Percentiles rank a stretch among this genome's conserved stretches.
Evolutionary conservation across 2,797 vertebrate species (phyloP).

Genomic region (Xiphorhynchus erythropygius): DNA sequence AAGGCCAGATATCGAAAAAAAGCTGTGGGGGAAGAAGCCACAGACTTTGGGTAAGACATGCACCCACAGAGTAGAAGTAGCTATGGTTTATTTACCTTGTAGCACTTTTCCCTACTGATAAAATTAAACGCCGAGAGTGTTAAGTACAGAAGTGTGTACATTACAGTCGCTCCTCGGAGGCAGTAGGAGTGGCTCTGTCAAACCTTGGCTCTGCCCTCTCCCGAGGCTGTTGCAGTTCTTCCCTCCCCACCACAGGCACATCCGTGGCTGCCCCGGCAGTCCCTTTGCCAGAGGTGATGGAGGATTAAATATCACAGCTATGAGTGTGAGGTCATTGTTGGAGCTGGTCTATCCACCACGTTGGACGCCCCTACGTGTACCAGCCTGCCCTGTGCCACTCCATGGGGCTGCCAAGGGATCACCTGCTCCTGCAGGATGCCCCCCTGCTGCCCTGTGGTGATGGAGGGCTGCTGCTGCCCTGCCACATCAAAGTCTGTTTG

Average conservation of each 20-base stretch:
- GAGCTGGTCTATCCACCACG: not conserved
- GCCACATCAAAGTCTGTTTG: constrained; percentile 40
- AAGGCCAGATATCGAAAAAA: not conserved
- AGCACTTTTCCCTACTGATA: not conserved
- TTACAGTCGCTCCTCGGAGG: not conserved
- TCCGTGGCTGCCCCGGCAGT: not conserved
- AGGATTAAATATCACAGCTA: accelerated
- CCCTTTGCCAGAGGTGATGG: accelerated
- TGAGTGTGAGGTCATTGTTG: accelerated
- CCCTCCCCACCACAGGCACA: accelerated
- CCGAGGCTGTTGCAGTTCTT: not conserved
- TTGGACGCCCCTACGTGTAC: not conserved
- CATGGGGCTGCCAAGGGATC: not conserved
- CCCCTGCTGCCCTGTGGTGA: accelerated
- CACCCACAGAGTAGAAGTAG: not conserved
- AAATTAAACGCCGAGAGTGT: not conserved
- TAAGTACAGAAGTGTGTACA: not conserved
- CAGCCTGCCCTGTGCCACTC: not conserved
- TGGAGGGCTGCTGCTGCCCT: not conserved
- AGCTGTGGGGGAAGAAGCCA: not conserved
- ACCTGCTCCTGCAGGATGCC: not conserved
- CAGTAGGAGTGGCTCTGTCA: not conserved
- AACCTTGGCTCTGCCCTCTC: not conserved
- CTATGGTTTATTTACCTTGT: not conserved
- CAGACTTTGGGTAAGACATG: not conserved